Evolutionary conservation across 2,888 invertebrate species (phyloP).

Genomic region (Drosophila borborema): DNA sequence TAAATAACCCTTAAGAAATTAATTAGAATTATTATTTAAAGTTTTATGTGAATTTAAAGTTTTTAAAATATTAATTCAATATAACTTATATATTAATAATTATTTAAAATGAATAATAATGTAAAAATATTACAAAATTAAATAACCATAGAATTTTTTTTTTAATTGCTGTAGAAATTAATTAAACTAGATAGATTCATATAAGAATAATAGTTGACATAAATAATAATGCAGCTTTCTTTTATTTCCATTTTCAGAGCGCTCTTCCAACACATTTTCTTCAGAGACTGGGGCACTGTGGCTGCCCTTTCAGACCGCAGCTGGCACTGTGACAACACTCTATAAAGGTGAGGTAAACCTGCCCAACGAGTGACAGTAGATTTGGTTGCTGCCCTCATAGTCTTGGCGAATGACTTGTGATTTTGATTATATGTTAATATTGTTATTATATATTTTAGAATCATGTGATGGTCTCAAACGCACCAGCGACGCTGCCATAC

Average conservation of each 20-base stretch:
- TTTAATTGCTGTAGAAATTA: background rate
- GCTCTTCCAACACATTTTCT: conserved; percentile 85
- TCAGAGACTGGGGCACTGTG: conserved; percentile 88
- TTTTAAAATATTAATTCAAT: no score
- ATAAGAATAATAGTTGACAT: no score
- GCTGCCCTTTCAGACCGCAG: conserved; percentile 92
- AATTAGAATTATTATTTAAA: no score
- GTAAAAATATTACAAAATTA: no score
- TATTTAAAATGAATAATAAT: no score
- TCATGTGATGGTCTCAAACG: conserved; percentile 90
- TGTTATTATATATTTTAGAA: conserved; percentile 85
- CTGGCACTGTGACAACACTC: conserved; percentile 90
- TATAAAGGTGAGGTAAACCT: conserved; percentile 88
- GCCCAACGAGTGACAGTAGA: background rate
- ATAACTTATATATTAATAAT: background rate
- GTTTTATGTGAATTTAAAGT: no score
- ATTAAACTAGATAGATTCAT: background rate
- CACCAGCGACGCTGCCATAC: conserved; percentile 89
- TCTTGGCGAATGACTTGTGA: background rate
- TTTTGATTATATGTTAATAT: background rate
- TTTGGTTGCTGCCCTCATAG: background rate
- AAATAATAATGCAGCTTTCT: background rate
- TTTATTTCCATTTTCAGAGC: conserved; percentile 85
- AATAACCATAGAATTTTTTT: no score
- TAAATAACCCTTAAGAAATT: background rate